Evolutionary conservation across 1,140 invertebrate species (phyloP).

Genomic region (Marisa cornuarietis): DNA sequence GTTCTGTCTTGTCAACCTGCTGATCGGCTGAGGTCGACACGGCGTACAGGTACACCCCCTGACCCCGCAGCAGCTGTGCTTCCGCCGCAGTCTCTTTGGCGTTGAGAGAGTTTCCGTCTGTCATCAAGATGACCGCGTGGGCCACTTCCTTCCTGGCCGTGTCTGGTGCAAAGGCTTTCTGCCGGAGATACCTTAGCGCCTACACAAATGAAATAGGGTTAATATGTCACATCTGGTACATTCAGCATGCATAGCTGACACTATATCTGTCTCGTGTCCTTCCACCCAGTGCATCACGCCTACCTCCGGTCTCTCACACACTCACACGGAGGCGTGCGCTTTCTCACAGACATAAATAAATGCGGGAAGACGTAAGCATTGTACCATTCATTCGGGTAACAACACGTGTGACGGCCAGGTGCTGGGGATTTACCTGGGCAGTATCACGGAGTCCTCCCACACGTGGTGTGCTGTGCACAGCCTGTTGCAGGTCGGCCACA

Average conservation of each 20-base stretch:
- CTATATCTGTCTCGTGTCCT: not conserved
- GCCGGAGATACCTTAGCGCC: slow-evolving; percentile 32
- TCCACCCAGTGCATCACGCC: not conserved
- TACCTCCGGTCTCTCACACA: not conserved
- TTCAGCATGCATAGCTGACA: not conserved
- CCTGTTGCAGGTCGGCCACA: slow-evolving; percentile 23
- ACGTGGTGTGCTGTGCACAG: slow-evolving; percentile 23
- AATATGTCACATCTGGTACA: not conserved
- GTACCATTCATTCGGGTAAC: too few species aligned
- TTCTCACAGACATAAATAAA: not conserved
- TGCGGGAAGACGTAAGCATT: not conserved
- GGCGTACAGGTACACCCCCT: slow-evolving; percentile 39
- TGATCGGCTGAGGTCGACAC: slow-evolving; percentile 22
- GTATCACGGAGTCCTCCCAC: slow-evolving; percentile 36
- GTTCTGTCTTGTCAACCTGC: slow-evolving; percentile 32
- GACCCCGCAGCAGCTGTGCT: slow-evolving; percentile 29
- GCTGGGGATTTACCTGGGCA: slow-evolving; percentile 4
- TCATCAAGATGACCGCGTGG: slow-evolving; percentile 42
- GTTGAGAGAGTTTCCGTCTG: slow-evolving; percentile 35
- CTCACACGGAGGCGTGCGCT: not conserved
- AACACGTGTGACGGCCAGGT: too few species aligned
- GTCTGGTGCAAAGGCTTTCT: slow-evolving; percentile 26
- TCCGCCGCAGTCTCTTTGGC: slow-evolving; percentile 23
- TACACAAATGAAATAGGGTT: not conserved
- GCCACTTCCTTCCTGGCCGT: slow-evolving; percentile 28